Evolutionary conservation across 2,888 invertebrate species (phyloP).

Genomic region (Drosophila seclusa): DNA sequence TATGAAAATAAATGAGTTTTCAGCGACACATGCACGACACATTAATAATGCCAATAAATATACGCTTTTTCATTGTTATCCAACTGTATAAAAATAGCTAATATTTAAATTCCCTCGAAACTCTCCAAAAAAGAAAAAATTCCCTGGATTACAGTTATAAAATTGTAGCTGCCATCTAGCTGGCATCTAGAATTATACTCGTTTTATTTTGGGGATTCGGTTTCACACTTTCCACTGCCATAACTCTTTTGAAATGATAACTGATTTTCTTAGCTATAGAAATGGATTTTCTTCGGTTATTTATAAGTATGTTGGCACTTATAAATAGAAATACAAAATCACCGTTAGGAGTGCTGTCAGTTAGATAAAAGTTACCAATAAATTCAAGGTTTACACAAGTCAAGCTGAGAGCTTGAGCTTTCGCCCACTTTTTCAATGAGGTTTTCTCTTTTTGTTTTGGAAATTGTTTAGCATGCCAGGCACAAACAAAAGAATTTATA

Average conservation of each 20-base stretch:
- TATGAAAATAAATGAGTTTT: constrained; percentile 10
- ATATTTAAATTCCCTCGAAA: not conserved
- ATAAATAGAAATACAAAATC: constrained; percentile 19
- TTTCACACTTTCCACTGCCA: not conserved
- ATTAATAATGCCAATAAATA: constrained; percentile 12
- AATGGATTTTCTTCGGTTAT: constrained; percentile 29
- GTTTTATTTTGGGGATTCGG: not conserved
- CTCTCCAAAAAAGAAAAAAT: not conserved
- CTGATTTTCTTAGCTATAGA: constrained; percentile 9
- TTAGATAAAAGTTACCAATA: constrained; percentile 49
- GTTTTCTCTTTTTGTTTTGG: constrained; percentile 66
- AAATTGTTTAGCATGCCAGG: constrained; percentile 70
- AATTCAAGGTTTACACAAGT: constrained; percentile 48
- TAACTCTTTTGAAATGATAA: constrained; percentile 6
- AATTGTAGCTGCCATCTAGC: not conserved
- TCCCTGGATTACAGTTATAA: not conserved
- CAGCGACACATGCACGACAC: constrained; percentile 21
- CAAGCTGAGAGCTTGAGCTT: constrained; percentile 18
- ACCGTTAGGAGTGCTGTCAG: constrained; percentile 53
- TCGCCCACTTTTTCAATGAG: constrained; percentile 39
- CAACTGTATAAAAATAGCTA: not conserved
- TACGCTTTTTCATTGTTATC: not conserved
- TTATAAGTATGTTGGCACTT: constrained; percentile 9
- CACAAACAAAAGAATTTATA: constrained; percentile 79
- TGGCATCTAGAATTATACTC: not conserved